Conservation (phyloP, 2,888 invertebrate species). For the Hypsopygia costalis region DNA sequence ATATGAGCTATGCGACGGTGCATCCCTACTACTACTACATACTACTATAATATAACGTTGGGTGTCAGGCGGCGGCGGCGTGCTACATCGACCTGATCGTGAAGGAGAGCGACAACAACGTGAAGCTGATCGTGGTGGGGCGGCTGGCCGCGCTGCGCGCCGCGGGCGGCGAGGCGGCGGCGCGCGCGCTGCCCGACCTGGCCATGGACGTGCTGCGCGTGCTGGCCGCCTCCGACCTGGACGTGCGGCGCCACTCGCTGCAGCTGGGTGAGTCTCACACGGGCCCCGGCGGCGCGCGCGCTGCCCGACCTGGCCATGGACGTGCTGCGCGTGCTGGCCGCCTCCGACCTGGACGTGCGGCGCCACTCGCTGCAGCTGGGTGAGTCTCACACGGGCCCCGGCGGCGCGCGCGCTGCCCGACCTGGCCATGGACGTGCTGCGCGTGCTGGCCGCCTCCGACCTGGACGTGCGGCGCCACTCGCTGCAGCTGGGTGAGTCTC, state of each 20-base stretch:
- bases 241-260: constrained; percentile 94
- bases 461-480: constrained; percentile 96
- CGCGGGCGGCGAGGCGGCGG: constrained; percentile 91
- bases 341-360: constrained; percentile 96
- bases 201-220: constrained; percentile 99
- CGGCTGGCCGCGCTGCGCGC: constrained; percentile 92
- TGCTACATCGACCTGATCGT: constrained; percentile 99
- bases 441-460: constrained; percentile 95
- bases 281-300: constrained; percentile 88
- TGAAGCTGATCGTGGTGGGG: constrained; percentile 98
- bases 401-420: constrained; percentile 90
- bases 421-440: constrained; percentile 97
- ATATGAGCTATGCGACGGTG: too few species aligned
- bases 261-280: constrained; percentile 82
- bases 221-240: constrained; percentile 94
- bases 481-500: constrained; percentile 82
- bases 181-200: constrained; percentile 89
- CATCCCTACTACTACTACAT: too few species aligned
- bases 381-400: too few species aligned
- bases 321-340: constrained; percentile 94
- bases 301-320: constrained; percentile 97
- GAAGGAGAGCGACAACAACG: constrained; percentile 99
- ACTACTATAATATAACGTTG: too few species aligned
- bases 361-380: constrained; percentile 90
- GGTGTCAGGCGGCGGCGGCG: constrained; percentile 96